phyloP scores from a whole-genome alignment of 2,888 invertebrate species.

The Drosophila siamana region DNA sequence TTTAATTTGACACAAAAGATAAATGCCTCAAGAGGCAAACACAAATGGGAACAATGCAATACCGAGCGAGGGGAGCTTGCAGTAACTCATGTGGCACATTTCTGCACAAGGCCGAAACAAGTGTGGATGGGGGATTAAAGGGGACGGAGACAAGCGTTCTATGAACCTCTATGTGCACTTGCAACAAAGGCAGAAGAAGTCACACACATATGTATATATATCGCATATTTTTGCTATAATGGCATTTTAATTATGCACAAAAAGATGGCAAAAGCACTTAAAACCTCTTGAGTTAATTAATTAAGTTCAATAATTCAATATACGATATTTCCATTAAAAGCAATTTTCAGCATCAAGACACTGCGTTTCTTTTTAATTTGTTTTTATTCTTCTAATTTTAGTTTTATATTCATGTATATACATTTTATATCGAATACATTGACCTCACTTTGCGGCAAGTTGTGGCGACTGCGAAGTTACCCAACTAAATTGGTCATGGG shows the following conservation, averaged over 20 bases:
- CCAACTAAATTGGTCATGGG: slow-evolving; percentile 68
- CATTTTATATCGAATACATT: slow-evolving; percentile 47
- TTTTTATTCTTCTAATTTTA: slow-evolving; percentile 7
- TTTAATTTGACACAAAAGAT: slow-evolving; percentile 66
- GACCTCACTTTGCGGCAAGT: slow-evolving; percentile 52
- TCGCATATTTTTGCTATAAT: slow-evolving; percentile 51
- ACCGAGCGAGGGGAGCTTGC: slow-evolving; percentile 5
- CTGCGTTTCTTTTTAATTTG: slow-evolving; percentile 20
- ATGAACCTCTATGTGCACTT: slow-evolving; percentile 22
- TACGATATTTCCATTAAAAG: slow-evolving; percentile 38
- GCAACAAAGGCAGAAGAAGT: slow-evolving; percentile 17
- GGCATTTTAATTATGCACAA: slow-evolving; percentile 69
- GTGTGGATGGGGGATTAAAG: not conserved
- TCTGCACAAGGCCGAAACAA: slow-evolving; percentile 39
- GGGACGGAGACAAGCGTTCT: slow-evolving; percentile 10
- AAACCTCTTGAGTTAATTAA: slow-evolving; percentile 48
- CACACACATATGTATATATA: slow-evolving; percentile 25
- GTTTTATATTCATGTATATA: slow-evolving; percentile 6
- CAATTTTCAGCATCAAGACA: slow-evolving; percentile 12
- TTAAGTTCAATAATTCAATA: slow-evolving; percentile 68
- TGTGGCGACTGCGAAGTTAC: slow-evolving; percentile 57
- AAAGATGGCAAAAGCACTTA: slow-evolving; percentile 42
- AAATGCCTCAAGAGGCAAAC: slow-evolving; percentile 30
- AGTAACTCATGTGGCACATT: slow-evolving; percentile 33
- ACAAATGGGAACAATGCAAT: slow-evolving; percentile 7